A percentile compares a stretch with the other conserved stretches of the same genome.
Evolutionary conservation across 2,113 vertebrate genomes (phyloP).

Genomic region (Colius striatus): DNA sequence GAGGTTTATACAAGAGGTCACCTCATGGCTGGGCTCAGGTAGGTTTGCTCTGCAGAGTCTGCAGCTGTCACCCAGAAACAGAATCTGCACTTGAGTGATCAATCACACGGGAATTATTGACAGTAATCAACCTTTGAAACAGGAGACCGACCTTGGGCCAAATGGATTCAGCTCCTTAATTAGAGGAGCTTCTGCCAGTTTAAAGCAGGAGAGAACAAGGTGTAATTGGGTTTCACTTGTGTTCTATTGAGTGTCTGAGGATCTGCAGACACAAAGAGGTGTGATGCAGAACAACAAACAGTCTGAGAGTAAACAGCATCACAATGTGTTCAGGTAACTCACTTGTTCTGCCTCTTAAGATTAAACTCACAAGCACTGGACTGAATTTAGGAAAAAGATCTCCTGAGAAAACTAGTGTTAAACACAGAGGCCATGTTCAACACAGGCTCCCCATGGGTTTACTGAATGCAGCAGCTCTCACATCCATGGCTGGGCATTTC

Average conservation of each 20-base stretch:
- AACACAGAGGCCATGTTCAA: neutral
- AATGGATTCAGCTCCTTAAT: neutral
- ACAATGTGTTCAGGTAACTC: neutral
- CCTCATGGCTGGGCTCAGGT: neutral
- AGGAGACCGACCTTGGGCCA: neutral
- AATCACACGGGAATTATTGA: neutral
- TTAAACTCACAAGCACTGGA: neutral
- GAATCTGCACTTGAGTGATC: slow-evolving; percentile 12
- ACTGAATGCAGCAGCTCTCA: neutral
- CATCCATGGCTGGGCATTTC: neutral
- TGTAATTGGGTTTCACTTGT: neutral
- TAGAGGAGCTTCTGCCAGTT: slow-evolving; percentile 6
- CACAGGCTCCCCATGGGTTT: fast-evolving
- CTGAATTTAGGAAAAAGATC: neutral
- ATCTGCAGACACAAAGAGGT: neutral
- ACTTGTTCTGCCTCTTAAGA: neutral
- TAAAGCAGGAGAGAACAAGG: neutral
- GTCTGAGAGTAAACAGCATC: neutral
- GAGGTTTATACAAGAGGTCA: neutral
- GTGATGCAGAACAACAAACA: neutral
- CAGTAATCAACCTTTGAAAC: slow-evolving; percentile 5
- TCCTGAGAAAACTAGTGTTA: neutral
- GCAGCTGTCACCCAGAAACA: slow-evolving; percentile 40
- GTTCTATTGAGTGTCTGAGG: neutral
- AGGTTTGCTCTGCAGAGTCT: slow-evolving; percentile 12